Conservation (phyloP, 2,888 invertebrate genomes). For the Camptogramma bilineatum region DNA sequence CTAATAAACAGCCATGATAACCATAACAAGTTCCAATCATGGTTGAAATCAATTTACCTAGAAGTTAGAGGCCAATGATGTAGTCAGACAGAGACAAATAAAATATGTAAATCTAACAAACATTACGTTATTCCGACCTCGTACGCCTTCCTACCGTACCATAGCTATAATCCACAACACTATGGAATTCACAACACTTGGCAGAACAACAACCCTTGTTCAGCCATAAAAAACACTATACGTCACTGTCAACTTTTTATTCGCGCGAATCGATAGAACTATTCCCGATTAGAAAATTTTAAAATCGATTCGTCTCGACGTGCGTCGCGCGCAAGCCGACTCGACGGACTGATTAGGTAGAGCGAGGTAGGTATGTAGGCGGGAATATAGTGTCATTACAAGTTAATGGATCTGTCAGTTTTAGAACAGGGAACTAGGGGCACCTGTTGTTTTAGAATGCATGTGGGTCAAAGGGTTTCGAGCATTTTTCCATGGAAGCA, state of each 20-base stretch:
- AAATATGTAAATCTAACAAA: conserved; percentile 38
- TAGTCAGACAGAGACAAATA: conserved; percentile 24
- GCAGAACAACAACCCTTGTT: conserved; percentile 17
- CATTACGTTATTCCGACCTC: conserved; percentile 38
- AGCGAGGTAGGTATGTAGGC: conserved; percentile 35
- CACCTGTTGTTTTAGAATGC: background rate
- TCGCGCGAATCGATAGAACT: conserved; percentile 32
- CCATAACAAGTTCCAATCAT: background rate
- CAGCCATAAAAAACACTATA: conserved; percentile 5
- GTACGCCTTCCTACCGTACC: conserved; percentile 30
- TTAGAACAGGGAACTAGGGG: conserved; percentile 7
- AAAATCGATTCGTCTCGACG: conserved; percentile 41
- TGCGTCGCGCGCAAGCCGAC: conserved; percentile 47
- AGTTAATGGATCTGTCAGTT: conserved; percentile 23
- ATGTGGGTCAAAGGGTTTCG: background rate
- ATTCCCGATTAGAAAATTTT: conserved; percentile 38
- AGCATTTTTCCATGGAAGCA: no score
- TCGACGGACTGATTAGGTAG: conserved; percentile 52
- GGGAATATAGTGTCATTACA: conserved; percentile 30
- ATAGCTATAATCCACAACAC: conserved; percentile 31
- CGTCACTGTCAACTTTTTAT: conserved; percentile 20
- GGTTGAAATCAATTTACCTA: background rate
- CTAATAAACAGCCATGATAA: background rate
- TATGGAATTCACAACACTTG: conserved; percentile 16
- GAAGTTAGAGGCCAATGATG: conserved; percentile 8